Percentiles rank a stretch among this genome's conserved stretches.
Conservation (phyloP, 2,113 vertebrate species). For the Mandrillus leucophaeus region DNA sequence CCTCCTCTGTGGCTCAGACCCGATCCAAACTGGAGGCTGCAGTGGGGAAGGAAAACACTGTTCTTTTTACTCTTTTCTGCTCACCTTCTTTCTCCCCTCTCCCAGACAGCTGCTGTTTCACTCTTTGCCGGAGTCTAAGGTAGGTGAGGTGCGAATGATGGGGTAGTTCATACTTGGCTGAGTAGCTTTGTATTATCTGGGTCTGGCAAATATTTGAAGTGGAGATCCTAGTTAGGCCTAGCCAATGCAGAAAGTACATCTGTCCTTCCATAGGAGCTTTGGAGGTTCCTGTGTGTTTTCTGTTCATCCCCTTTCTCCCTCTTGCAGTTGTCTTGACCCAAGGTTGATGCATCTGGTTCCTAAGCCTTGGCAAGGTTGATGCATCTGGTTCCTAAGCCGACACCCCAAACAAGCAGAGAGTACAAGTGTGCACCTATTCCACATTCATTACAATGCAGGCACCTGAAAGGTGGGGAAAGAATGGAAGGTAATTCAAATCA, state of each 20-base stretch:
- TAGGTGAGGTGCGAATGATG: background rate
- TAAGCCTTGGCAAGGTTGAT: background rate
- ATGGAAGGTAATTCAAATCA: background rate
- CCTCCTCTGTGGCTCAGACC: background rate
- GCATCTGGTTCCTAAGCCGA: background rate
- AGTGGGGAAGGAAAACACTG: accelerated
- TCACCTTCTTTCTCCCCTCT: background rate
- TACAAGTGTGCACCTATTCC: background rate
- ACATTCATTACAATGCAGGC: background rate
- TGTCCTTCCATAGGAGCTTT: background rate
- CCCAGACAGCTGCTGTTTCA: background rate
- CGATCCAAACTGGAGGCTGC: background rate
- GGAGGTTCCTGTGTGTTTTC: background rate
- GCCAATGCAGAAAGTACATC: no score
- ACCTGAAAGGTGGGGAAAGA: background rate
- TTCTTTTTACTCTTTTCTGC: background rate
- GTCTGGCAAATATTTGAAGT: background rate
- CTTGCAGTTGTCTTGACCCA: background rate
- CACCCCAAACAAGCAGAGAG: no score
- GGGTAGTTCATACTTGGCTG: background rate
- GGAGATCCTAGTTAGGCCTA: background rate
- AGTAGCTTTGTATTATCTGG: background rate
- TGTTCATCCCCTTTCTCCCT: background rate
- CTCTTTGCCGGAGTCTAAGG: background rate
- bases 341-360: background rate